phyloP scores from a whole-genome alignment of 2,888 invertebrate genomes.

The Schizotus pectinicornis region DNA sequence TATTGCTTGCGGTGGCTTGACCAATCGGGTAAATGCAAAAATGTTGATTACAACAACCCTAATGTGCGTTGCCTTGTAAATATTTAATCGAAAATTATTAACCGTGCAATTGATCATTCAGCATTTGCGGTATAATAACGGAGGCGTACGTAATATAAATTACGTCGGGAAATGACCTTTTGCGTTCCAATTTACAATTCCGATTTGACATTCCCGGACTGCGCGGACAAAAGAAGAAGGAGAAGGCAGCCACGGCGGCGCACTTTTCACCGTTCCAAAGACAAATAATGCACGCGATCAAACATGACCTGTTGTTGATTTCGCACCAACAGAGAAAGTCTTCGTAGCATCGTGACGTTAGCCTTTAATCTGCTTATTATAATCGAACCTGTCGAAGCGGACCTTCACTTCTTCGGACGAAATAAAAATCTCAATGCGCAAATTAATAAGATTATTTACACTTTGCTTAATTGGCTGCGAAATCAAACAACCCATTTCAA shows the following conservation, averaged over 20 bases:
- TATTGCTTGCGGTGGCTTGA: too few relatives aligned
- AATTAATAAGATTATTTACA: slow-evolving; percentile 24
- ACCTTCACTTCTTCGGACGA: slow-evolving; percentile 11
- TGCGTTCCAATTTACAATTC: slow-evolving; percentile 34
- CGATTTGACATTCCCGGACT: slow-evolving; percentile 31
- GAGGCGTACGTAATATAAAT: slow-evolving; percentile 31
- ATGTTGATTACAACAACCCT: too few relatives aligned
- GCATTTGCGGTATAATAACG: slow-evolving; percentile 34
- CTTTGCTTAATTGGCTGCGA: slow-evolving; percentile 16
- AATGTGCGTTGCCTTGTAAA: neutral
- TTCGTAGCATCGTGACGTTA: slow-evolving; percentile 20
- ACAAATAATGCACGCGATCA: slow-evolving; percentile 15
- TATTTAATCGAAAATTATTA: slow-evolving; percentile 24
- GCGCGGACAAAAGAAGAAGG: slow-evolving; percentile 10
- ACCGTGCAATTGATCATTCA: slow-evolving; percentile 29
- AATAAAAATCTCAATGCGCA: slow-evolving; percentile 17
- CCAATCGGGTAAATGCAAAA: too few relatives aligned
- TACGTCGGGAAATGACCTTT: slow-evolving; percentile 32
- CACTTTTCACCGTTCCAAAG: slow-evolving; percentile 8
- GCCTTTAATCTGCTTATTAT: slow-evolving; percentile 11
- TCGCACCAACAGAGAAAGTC: slow-evolving; percentile 13
- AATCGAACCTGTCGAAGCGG: slow-evolving; percentile 16
- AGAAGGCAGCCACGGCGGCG: slow-evolving; percentile 2
- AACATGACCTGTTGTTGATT: slow-evolving; percentile 15
- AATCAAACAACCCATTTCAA: slow-evolving; percentile 16